Evolutionary conservation across 2,888 invertebrate genomes (phyloP).

Genomic region (Patella depressa): DNA sequence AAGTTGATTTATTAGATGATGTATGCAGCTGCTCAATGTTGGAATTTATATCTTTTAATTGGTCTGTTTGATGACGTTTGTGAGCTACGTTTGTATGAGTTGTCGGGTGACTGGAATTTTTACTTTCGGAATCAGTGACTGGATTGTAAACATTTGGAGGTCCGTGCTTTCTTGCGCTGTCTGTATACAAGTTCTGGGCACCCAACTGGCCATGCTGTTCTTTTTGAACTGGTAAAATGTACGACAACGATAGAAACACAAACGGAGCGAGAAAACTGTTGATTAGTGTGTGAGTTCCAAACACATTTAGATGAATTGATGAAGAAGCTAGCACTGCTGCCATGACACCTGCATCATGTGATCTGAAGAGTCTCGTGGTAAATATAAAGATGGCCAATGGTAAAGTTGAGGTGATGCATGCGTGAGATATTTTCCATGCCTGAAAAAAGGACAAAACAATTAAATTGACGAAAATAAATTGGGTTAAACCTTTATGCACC

Average conservation of each 20-base stretch:
- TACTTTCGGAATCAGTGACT: neutral
- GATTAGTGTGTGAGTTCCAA: constrained; percentile 62
- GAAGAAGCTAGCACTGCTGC: constrained; percentile 49
- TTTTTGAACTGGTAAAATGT: neutral
- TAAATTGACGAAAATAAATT: no score
- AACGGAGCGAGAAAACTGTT: constrained; percentile 58
- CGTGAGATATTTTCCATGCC: constrained; percentile 50
- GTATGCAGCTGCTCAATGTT: neutral
- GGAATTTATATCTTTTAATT: neutral
- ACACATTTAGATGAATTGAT: constrained; percentile 49
- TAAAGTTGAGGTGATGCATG: constrained; percentile 44
- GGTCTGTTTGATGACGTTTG: neutral
- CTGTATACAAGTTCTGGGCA: neutral
- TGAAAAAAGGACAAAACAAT: constrained; percentile 35
- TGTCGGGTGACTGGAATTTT: neutral
- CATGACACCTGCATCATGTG: constrained; percentile 46
- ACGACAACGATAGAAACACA: constrained; percentile 38
- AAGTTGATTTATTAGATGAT: neutral
- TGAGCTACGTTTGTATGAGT: no score
- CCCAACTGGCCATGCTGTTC: neutral
- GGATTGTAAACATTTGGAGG: no score
- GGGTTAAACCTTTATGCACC: no score
- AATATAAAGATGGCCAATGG: constrained; percentile 51
- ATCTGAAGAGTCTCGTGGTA: constrained; percentile 35
- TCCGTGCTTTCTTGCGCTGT: no score